A percentile compares a stretch with the other conserved stretches of the same genome.
Conservation (phyloP, 2,113 vertebrate genomes). For the Malurus alboscapulatus region DNA sequence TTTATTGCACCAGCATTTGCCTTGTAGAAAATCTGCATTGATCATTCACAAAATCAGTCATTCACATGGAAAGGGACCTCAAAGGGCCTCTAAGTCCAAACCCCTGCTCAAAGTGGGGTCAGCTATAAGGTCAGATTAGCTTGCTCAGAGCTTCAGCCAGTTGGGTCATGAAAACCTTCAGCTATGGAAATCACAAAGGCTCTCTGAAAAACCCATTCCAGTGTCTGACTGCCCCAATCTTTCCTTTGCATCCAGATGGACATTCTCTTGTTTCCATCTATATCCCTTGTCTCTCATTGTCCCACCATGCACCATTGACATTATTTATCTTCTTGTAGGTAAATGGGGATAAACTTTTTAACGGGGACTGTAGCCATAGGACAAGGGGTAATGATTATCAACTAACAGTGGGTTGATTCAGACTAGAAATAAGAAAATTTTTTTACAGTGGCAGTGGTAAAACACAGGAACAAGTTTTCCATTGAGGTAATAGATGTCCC, state of each 20-base stretch:
- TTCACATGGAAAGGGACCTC: constrained; percentile 3
- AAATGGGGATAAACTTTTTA: not conserved
- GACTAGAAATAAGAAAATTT: not conserved
- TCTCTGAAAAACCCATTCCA: not conserved
- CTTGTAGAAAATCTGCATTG: not conserved
- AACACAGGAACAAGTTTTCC: not conserved
- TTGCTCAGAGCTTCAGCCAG: not conserved
- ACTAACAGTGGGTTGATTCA: not conserved
- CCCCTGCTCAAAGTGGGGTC: not conserved
- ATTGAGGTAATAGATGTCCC: not conserved
- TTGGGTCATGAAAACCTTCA: not conserved
- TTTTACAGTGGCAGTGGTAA: not conserved
- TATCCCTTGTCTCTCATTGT: not conserved
- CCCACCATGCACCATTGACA: not conserved
- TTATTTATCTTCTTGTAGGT: not conserved
- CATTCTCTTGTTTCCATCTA: not conserved
- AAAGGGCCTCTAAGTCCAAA: not conserved
- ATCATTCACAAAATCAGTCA: not conserved
- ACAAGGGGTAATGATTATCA: not conserved
- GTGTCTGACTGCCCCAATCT: not conserved
- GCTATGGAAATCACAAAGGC: not conserved
- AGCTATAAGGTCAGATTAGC: not conserved
- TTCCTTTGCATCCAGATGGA: not conserved
- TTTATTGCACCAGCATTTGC: constrained; percentile 5
- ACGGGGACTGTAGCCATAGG: rapidly evolving